Base-by-base conservation (phyloP, 2,888 invertebrate genomes). In the Eurytoma californica region DNA sequence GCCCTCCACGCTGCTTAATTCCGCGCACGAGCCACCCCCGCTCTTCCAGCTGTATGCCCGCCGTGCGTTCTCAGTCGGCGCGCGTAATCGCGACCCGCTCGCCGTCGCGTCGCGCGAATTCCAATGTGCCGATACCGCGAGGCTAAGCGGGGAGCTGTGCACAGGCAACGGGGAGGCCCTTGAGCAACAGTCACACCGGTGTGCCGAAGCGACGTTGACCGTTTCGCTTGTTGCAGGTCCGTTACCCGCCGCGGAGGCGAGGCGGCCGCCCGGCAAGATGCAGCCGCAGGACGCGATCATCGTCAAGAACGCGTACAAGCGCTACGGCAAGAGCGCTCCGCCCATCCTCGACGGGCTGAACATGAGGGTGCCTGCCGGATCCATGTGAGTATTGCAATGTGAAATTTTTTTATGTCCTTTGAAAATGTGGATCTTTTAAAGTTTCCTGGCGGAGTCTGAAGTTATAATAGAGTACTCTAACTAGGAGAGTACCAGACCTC, bases 321-420 rank as follows among this genome's bases (percentile, higher is more conserved):
- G 91, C 86, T 95, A 95, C 89, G 94, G 92, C 61, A 91, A 91
- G 78, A 90, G 91, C 9, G 49, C 12, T 82, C 91, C 91, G 78
- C 88, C 90, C 13, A 92, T 96, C 72, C 92, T 96, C 53, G 92
- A 93, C 83, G 92, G 94, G 82, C 90, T 96, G 81, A 93, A 94
- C 87, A 94, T 96, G 94, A 93, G 92, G 24, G 95, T 96, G 4
- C 93, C 94, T 74, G 93, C 92, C 84, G 95, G 95, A 63, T 93
- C 93, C 80, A 96, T 96, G 96, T 96, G 90, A 94, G 95, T 94
- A 85, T 60, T n/a, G 3, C 16, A 49, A 9, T 51, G 3, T 51
- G 4, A 13, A 7, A 49, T 3, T 39, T 24, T 9, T 39, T 2
- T 60, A 28, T 39, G 55, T 2, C 24, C 7, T 24, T 18, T 0